Percentiles rank a stretch among this genome's conserved stretches.
These are phyloP conservation scores for Cryptoprocta ferox DNA, from an alignment of 2,797 vertebrate genomes.

Conservation along the genomic window DNA sequence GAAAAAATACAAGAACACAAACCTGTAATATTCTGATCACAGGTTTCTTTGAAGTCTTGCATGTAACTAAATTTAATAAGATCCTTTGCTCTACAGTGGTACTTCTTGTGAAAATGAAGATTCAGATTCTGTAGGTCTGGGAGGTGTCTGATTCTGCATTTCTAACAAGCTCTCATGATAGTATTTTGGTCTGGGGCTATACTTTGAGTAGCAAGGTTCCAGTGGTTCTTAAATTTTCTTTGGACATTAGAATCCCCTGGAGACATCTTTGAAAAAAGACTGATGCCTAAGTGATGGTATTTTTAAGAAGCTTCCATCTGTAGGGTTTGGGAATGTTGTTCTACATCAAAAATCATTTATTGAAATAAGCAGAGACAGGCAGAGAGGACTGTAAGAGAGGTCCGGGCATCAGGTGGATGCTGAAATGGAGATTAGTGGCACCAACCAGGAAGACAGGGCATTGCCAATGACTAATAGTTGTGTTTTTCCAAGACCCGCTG, in stretches of 20 bases:
- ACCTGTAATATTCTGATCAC: constrained; percentile 26
- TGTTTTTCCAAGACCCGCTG: background rate
- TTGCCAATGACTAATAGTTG: constrained; percentile 7
- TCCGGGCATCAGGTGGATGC: background rate
- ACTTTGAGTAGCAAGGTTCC: background rate
- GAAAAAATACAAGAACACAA: background rate
- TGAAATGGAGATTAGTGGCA: background rate
- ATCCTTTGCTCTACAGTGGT: background rate
- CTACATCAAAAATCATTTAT: background rate
- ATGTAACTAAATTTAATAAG: constrained; percentile 21
- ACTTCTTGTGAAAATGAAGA: constrained; percentile 4
- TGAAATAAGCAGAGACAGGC: constrained; percentile 29
- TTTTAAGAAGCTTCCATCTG: constrained; percentile 18
- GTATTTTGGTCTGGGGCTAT: background rate
- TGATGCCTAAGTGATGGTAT: background rate
- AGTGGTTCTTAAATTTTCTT: constrained; percentile 36
- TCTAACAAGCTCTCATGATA: background rate
- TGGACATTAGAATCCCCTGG: constrained; percentile 8
- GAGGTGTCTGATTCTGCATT: background rate
- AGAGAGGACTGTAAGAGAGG: background rate
- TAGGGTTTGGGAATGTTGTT: constrained; percentile 9
- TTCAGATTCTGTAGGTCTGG: background rate
- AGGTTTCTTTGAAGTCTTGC: constrained; percentile 56
- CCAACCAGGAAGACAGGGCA: background rate
- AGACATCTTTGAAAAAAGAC: background rate